Conservation (phyloP, 2,888 invertebrate species). For the Macrosiphum euphorbiae region DNA sequence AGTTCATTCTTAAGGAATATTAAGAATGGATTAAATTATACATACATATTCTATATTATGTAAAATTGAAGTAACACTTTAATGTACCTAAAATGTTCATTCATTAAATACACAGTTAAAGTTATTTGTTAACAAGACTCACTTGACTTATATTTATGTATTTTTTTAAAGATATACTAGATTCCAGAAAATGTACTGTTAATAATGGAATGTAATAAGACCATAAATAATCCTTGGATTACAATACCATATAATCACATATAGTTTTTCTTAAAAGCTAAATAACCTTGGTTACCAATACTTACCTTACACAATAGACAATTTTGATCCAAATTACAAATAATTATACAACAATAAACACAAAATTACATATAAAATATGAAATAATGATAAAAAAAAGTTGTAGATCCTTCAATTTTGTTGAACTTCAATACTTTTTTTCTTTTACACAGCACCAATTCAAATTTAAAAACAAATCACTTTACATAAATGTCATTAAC, state of each 20-base stretch:
- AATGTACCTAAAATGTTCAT: background rate
- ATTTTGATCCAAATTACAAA: background rate
- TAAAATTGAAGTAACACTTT: background rate
- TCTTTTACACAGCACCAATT: background rate
- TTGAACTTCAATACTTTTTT: background rate
- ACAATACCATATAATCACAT: conserved; percentile 2
- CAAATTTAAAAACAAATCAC: background rate
- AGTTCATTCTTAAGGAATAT: background rate
- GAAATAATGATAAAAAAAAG: background rate
- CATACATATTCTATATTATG: background rate
- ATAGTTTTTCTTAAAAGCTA: conserved; percentile 28
- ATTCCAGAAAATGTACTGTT: conserved; percentile 17
- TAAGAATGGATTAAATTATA: background rate
- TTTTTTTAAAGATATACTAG: background rate
- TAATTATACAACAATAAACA: background rate
- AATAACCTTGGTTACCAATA: conserved; percentile 62
- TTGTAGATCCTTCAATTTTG: background rate
- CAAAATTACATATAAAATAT: background rate
- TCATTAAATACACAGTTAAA: background rate
- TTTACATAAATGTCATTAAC: background rate
- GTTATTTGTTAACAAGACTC: conserved; percentile 18
- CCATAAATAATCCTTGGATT: conserved; percentile 5
- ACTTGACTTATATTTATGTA: background rate
- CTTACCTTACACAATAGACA: conserved; percentile 18
- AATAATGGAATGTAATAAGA: conserved; percentile 28